These are phyloP conservation scores for Channa argus DNA, from an alignment of 2,113 vertebrate species.

Conservation along the genomic window DNA sequence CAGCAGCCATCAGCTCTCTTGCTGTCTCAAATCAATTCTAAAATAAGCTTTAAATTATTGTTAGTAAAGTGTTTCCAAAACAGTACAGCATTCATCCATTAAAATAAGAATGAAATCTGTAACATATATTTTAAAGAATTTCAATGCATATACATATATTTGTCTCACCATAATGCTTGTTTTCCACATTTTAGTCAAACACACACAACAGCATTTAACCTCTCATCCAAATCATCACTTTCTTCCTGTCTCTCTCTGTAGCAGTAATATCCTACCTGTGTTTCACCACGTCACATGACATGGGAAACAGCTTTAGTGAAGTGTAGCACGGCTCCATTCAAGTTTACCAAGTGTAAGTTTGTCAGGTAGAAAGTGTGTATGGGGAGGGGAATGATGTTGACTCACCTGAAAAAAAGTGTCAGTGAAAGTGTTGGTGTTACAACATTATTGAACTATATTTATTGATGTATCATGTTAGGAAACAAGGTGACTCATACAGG, in stretches of 20 bases:
- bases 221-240: slow-evolving; percentile 40
- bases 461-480: too few relatives aligned
- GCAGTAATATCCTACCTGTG: slow-evolving; percentile 55
- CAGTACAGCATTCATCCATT: background rate
- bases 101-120: too few relatives aligned
- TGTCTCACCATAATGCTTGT: slow-evolving; percentile 35
- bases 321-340: slow-evolving; percentile 34
- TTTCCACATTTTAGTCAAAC: slow-evolving; percentile 32
- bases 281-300: slow-evolving; percentile 42
- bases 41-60: slow-evolving; percentile 1
- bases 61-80: slow-evolving; percentile 4
- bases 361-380: too few relatives aligned
- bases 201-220: slow-evolving; percentile 23
- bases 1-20: slow-evolving; percentile 45
- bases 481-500: too few relatives aligned
- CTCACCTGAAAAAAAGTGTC: too few relatives aligned
- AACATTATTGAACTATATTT: too few relatives aligned
- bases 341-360: background rate
- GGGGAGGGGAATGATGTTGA: too few relatives aligned
- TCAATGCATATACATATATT: background rate
- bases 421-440: too few relatives aligned
- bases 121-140: background rate
- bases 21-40: background rate
- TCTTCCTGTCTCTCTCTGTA: slow-evolving; percentile 25
- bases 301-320: slow-evolving; percentile 43